These are phyloP conservation scores for Saccopteryx leptura DNA, from an alignment of 2,113 vertebrate species.

Conservation along the genomic window DNA sequence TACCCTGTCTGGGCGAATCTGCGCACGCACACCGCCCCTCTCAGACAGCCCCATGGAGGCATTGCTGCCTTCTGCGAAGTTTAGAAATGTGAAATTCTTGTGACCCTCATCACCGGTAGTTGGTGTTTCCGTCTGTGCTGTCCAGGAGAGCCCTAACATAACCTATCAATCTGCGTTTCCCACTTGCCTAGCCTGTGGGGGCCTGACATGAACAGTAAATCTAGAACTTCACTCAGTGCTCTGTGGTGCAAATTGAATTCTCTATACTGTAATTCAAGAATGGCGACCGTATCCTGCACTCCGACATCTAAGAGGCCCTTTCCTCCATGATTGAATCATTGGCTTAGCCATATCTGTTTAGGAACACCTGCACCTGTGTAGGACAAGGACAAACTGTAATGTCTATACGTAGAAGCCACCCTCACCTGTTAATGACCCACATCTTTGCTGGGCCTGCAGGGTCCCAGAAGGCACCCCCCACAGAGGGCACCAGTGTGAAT, in stretches of 20 bases:
- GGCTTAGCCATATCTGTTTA: not conserved
- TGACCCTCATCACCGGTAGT: too few relatives aligned
- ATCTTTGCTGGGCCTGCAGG: not conserved
- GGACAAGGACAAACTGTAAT: not conserved
- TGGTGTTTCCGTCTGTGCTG: not conserved
- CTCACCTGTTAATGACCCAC: not conserved
- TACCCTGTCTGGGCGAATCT: not conserved
- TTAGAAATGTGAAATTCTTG: not conserved
- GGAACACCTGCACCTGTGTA: not conserved
- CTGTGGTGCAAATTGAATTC: not conserved
- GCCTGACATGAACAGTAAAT: not conserved
- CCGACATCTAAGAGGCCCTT: not conserved
- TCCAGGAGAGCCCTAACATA: not conserved
- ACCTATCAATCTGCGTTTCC: not conserved
- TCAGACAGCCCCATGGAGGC: not conserved
- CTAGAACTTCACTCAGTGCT: not conserved
- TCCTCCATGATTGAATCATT: not conserved
- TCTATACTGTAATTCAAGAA: not conserved
- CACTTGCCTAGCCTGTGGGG: not conserved
- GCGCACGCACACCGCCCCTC: accelerated
- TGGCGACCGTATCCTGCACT: not conserved
- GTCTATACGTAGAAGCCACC: not conserved
- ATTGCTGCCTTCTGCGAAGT: not conserved
- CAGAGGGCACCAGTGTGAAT: not conserved
- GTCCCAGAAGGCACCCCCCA: accelerated